Evolutionary conservation across 2,888 invertebrate genomes (phyloP).

Genomic region (Drosophila greeni): DNA sequence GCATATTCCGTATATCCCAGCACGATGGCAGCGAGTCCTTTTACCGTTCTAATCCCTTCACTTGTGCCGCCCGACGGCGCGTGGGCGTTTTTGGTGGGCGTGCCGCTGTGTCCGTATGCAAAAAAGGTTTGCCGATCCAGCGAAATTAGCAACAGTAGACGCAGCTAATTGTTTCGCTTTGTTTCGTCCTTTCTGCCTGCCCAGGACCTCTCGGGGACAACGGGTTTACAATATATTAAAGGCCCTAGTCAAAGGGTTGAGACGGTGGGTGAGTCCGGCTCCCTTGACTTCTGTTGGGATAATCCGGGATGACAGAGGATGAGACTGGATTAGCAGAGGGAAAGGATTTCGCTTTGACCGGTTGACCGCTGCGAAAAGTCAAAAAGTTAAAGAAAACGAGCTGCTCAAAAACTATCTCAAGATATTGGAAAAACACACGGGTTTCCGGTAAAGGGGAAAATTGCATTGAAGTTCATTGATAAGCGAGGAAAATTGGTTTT

Average conservation of each 20-base stretch:
- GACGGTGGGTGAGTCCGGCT: constrained; percentile 56
- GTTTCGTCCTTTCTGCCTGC: constrained; percentile 21
- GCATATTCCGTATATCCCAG: constrained; percentile 15
- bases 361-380: constrained; percentile 31
- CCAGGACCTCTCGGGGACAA: constrained; percentile 2
- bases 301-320: constrained; percentile 72
- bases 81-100: constrained; percentile 57
- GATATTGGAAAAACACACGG: constrained; percentile 1
- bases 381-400: constrained; percentile 11
- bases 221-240: not conserved
- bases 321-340: constrained; percentile 59
- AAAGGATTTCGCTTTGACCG: constrained; percentile 2
- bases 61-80: constrained; percentile 47
- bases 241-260: constrained; percentile 61
- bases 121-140: constrained; percentile 46
- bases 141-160: constrained; percentile 75
- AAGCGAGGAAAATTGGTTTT: constrained; percentile 1
- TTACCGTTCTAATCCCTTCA: constrained; percentile 51
- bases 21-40: constrained; percentile 24
- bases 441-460: not conserved
- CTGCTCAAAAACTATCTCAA: not conserved
- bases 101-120: constrained; percentile 50
- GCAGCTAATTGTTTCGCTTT: constrained; percentile 61
- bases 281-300: constrained; percentile 71
- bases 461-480: constrained; percentile 5